phyloP scores from a whole-genome alignment of 2,797 vertebrate genomes.

The Lepus oiostolus region DNA sequence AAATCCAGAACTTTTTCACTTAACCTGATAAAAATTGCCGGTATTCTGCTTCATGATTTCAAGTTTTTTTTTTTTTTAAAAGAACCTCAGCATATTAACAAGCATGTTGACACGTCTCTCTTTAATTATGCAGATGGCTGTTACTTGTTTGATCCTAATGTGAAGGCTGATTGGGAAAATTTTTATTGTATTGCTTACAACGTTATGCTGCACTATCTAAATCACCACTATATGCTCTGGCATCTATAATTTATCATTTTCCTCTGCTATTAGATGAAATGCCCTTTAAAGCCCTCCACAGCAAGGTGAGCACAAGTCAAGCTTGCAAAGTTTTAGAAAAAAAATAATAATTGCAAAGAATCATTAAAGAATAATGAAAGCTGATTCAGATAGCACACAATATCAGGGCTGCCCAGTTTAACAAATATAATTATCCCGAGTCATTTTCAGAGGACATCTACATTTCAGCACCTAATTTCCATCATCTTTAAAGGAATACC shows the following conservation, averaged over 20 bases:
- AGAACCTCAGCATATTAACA: slow-evolving; percentile 69
- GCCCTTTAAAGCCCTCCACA: slow-evolving; percentile 70
- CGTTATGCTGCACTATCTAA: slow-evolving; percentile 69
- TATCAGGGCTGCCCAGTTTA: slow-evolving; percentile 62
- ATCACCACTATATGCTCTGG: slow-evolving; percentile 67
- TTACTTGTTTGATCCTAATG: slow-evolving; percentile 68
- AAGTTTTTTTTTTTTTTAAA: neutral
- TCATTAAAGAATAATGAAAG: slow-evolving; percentile 81
- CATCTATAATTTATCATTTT: slow-evolving; percentile 81
- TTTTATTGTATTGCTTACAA: slow-evolving; percentile 70
- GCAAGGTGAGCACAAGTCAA: slow-evolving; percentile 77
- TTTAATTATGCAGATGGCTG: slow-evolving; percentile 75
- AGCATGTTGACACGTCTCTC: slow-evolving; percentile 46
- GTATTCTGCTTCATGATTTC: slow-evolving; percentile 68
- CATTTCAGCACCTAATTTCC: slow-evolving; percentile 60
- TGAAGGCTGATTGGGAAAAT: slow-evolving; percentile 65
- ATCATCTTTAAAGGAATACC: slow-evolving; percentile 54
- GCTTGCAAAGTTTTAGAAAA: slow-evolving; percentile 71
- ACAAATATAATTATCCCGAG: slow-evolving; percentile 69
- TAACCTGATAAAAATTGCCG: slow-evolving; percentile 58
- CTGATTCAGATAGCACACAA: slow-evolving; percentile 65
- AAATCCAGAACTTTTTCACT: slow-evolving; percentile 66
- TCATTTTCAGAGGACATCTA: slow-evolving; percentile 59
- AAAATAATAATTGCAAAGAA: slow-evolving; percentile 66
- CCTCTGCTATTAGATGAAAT: slow-evolving; percentile 71